Percentiles rank a stretch among this genome's conserved stretches.
Evolutionary conservation across 2,888 invertebrate species (phyloP).

Genomic region (Lepidochitona cinerea): DNA sequence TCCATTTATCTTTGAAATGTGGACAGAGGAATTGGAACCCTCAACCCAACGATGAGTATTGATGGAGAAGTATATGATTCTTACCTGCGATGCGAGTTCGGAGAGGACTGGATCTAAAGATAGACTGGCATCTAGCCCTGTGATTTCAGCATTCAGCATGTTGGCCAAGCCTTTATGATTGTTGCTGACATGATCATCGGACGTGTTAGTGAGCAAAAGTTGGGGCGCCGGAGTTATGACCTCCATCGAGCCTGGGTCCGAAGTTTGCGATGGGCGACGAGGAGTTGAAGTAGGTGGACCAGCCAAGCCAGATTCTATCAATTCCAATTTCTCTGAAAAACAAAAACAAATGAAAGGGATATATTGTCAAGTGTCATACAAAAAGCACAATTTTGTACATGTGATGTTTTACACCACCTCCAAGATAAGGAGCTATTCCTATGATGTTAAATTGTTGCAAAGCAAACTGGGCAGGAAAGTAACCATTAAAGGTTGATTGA

Average conservation of each 20-base stretch:
- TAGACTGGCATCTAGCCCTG: constrained; percentile 31
- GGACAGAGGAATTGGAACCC: too few relatives aligned
- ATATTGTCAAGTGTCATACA: too few relatives aligned
- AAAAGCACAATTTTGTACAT: too few relatives aligned
- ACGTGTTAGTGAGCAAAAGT: constrained; percentile 9
- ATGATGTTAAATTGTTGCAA: too few relatives aligned
- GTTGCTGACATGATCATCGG: constrained; percentile 17
- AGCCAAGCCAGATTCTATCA: constrained; percentile 64
- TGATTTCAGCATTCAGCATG: constrained; percentile 10
- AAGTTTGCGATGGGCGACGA: constrained; percentile 17
- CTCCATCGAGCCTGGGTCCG: constrained; percentile 17
- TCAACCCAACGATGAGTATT: too few relatives aligned
- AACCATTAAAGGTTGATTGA: too few relatives aligned
- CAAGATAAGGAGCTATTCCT: too few relatives aligned
- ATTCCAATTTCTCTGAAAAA: constrained; percentile 62
- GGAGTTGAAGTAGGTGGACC: constrained; percentile 31
- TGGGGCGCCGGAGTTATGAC: background rate
- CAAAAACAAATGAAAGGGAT: too few relatives aligned
- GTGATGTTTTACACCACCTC: too few relatives aligned
- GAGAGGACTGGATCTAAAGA: constrained; percentile 50
- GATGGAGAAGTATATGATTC: too few relatives aligned
- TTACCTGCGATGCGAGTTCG: constrained; percentile 54
- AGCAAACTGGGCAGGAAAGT: too few relatives aligned
- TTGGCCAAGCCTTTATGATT: background rate
- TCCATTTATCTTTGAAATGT: too few relatives aligned